Evolutionary conservation across 2,888 invertebrate genomes (phyloP), one percentile per base, ranked within the genome.

Genomic region (Dasypogon diadema): DNA sequence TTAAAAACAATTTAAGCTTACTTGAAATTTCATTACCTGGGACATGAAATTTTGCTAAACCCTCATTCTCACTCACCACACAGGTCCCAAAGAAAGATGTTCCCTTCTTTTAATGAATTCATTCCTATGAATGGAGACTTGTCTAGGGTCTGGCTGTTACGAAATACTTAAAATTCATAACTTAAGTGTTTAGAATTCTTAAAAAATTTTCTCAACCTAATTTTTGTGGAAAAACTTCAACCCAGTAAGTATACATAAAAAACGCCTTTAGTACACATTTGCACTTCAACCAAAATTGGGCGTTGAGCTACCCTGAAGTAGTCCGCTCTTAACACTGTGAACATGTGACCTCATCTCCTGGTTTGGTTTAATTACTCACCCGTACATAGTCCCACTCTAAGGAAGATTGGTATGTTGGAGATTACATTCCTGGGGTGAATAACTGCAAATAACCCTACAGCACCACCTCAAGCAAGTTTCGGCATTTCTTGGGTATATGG

Each of bases 381-480:
- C 54, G 18, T 54, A 70, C 46, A 48, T 70, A 22, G 70, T 54
- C 70, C 70, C 54, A 70, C 54, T 70, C 18, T 30, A 54, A 10
- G 70, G 54, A n/a, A 70, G 37, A 54, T 37, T 54, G 54, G 70
- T 34, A 70, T 70, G 70, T 24, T 70, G 54, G 34, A 70, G 54
- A 70, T 70, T 70, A 70, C 54, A 54, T 70, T 54, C 34, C 54
- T 10, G 54, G 54, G 37, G 54, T 54, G 54, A 70, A 70, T 54
- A 70, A 34, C 54, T 70, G 70, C 54, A 34, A 51, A 70, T 70
- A 70, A 70, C 70, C 70, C 30, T 46, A 65, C 26, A 22, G 46
- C 46, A 22, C 12, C 46, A 46, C 65, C 65, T 46, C 42, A 46
- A 65, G 65, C 26, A 65, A 48, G 65, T 48, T 65, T 65, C 37